phyloP scores from a whole-genome alignment of 2,888 invertebrate species.

The Phoenoteleia sp. region DNA sequence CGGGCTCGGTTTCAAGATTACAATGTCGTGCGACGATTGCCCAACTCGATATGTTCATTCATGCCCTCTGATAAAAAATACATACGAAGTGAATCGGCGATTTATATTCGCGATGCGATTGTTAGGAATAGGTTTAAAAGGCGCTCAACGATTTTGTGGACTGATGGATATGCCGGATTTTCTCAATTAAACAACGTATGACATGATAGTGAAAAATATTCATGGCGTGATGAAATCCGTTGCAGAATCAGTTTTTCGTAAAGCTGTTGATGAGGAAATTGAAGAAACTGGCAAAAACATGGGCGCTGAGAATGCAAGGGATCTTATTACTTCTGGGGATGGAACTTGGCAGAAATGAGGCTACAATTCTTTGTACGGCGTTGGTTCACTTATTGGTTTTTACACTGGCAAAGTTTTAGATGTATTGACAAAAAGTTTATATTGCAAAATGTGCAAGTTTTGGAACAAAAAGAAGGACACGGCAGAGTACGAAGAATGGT shows the following conservation, averaged over 20 bases:
- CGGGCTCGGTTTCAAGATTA: constrained; percentile 44
- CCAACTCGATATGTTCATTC: neutral
- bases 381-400: constrained; percentile 49
- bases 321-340: constrained; percentile 7
- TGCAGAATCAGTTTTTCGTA: constrained; percentile 15
- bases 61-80: constrained; percentile 32
- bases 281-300: constrained; percentile 11
- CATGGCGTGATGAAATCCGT: constrained; percentile 10
- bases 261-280: constrained; percentile 16
- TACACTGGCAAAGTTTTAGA: no score
- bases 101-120: constrained; percentile 53
- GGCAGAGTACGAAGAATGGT: neutral
- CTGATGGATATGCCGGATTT: constrained; percentile 44
- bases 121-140: constrained; percentile 44
- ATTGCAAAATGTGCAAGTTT: constrained; percentile 24
- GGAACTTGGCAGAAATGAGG: constrained; percentile 32
- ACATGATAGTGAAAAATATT: constrained; percentile 11
- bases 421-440: no score
- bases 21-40: constrained; percentile 30
- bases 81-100: constrained; percentile 59
- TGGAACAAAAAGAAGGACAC: neutral
- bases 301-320: constrained; percentile 14
- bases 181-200: constrained; percentile 24
- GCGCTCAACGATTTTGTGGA: constrained; percentile 31
- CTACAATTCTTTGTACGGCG: constrained; percentile 29